Evolutionary conservation across 2,113 vertebrate genomes (phyloP), one percentile per base, ranked within the genome.

Genomic region (Percopsis transmontana): DNA sequence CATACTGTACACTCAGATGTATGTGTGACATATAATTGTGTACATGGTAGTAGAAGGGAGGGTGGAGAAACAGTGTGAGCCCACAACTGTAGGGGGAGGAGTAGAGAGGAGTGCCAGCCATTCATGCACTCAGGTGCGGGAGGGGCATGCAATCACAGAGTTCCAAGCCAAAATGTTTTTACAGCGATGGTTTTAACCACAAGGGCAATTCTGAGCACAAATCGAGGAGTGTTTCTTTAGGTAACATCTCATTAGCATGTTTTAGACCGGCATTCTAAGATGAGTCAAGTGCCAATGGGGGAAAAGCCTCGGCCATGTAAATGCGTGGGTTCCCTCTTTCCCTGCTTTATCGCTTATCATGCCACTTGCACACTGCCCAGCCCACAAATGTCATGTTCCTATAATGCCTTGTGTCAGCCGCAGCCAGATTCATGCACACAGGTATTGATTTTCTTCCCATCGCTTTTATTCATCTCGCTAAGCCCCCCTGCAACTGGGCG

Each of bases 361-460:
- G 69, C 57, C 67, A 70, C 54, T 40, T 68, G 62, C 81, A 73
- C 52, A 44, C 65, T 73, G 74, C 60, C 66, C 80, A 67, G 72
- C 79, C 72, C 82, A 71, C 16, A 83, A 88, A 79, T 86, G 58
- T 81, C 81, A 82, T 86, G 83, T 90, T 91, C 91, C 94, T 91
- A 85, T 90, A 91, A 93, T 93, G 93, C 93, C 87, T 90, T 85
- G 87, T 91, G 92, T 92, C 89, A 91, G 91, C 90, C 70, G 77
- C 84, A 85, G 82, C 88, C 89, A 93, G 92, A 94, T 94, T 94
- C 94, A 97, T 96, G 94, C 93, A 94, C 89, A 94, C 91, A 92
- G 88, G 87, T 94, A 96, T 97, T 93, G 95, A 96, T 97, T 95
- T 94, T 87, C 86, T 70, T 87, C 85, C 72, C 40, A 72, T 70